Evolutionary conservation across 1,140 invertebrate genomes (phyloP).

Genomic region (Hirudo medicinalis): DNA sequence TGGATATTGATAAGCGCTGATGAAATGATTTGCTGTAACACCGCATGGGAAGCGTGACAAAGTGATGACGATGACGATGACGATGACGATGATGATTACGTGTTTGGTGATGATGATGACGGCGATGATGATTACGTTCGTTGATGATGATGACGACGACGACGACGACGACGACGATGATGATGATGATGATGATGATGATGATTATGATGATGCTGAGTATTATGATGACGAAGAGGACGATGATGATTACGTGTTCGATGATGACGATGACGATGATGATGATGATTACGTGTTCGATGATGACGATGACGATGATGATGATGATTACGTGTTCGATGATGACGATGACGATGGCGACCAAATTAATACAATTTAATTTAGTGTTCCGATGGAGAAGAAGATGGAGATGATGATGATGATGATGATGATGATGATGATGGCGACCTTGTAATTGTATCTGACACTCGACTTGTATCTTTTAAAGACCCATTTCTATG

Average conservation of each 20-base stretch:
- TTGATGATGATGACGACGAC: constrained; percentile 14
- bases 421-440: constrained; percentile 13
- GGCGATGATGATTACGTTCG: constrained; percentile 11
- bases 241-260: constrained; percentile 17
- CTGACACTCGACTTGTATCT: neutral
- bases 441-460: neutral
- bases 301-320: neutral
- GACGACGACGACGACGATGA: constrained; percentile 9
- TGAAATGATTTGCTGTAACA: no score
- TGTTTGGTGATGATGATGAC: constrained; percentile 6
- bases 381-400: neutral
- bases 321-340: neutral
- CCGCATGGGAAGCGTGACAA: neutral
- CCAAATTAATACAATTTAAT: neutral
- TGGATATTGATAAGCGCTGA: no score
- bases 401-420: neutral
- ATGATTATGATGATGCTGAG: constrained; percentile 13
- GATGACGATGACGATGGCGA: neutral
- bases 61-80: constrained; percentile 5
- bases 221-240: neutral
- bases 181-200: constrained; percentile 11
- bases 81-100: constrained; percentile 14
- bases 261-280: constrained; percentile 13
- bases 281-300: neutral
- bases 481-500: no score